These are phyloP conservation scores for Merops nubicus DNA, from an alignment of 2,113 vertebrate genomes.

Conservation along the genomic window DNA sequence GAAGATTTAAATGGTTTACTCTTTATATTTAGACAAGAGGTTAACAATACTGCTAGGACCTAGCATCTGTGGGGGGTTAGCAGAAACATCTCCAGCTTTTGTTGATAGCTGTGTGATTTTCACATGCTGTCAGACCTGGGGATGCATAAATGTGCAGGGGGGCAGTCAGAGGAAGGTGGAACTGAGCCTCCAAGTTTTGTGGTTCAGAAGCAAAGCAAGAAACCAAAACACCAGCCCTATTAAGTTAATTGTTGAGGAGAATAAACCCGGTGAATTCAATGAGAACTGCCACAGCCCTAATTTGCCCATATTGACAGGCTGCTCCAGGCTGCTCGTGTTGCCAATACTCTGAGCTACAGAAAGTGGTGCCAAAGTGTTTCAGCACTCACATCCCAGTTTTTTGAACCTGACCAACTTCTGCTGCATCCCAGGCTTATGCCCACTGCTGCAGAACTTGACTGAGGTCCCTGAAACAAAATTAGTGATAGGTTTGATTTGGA, in stretches of 20 bases:
- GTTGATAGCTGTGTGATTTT: background rate
- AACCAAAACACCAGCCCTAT: background rate
- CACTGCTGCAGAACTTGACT: background rate
- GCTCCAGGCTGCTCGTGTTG: background rate
- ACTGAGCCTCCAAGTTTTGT: background rate
- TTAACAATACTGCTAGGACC: background rate
- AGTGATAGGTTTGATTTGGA: background rate
- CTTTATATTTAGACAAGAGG: background rate
- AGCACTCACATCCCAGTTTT: rapidly evolving
- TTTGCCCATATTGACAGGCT: background rate
- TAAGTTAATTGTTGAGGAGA: background rate
- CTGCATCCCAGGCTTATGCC: background rate
- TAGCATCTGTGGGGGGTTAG: background rate
- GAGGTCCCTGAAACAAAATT: background rate
- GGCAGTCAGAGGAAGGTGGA: background rate
- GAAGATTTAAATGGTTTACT: background rate
- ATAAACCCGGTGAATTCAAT: background rate
- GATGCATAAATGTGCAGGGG: rapidly evolving
- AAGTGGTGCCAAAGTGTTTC: background rate
- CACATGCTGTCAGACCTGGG: background rate
- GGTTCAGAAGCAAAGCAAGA: background rate
- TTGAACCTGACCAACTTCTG: background rate
- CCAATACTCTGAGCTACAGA: background rate
- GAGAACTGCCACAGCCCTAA: background rate
- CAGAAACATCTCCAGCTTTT: background rate